Base-by-base conservation (phyloP, 2,113 vertebrate species). In the Leuciscus idus region DNA sequence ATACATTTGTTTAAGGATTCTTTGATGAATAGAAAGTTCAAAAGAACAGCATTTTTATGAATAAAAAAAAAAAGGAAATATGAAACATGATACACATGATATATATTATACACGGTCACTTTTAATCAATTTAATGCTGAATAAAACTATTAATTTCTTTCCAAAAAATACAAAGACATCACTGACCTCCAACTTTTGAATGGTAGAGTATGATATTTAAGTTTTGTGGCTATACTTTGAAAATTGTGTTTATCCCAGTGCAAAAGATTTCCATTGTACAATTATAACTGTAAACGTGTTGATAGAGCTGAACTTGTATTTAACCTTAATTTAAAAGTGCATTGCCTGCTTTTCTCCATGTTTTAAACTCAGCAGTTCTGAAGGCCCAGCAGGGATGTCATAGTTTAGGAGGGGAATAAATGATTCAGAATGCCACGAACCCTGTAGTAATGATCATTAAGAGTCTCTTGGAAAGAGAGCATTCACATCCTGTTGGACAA, bases 381-480 rank as follows among this genome's bases (percentile, higher is more conserved):
- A 80, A 6, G 77, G 36, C 23, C 46, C 21, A n/a, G 11, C 30
- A 33, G 33, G 9, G 55, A 57, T 26, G 11, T 26, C 10, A 81
- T 48, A 48, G 39, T 39, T 83, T 39, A 28, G 43, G 76, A 68
- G 70, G 10, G 13, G 50, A 50, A n/a, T 70, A 78, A 87, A 86
- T 33, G 6, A 81, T 72, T 77, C 84, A 72, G 43, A 62, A 84
- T 83, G 78, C 82, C 78, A 83, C 79, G 78, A 77, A 68, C 11
- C 52, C 15, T 33, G 23, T 68, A 81, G 48, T 87, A 74, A 86
- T 74, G 80, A 73, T 79, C 83, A 90, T 79, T 88, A 81, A 10
- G 43, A 75, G 36, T 62, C 66, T n/a, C 81, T 79, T 21, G 26
- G 43, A 83, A 85, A 76, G 83, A 79, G 30, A 76, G 73, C 36